These are phyloP conservation scores for Ceyx margarethae DNA, from an alignment of 2,113 vertebrate species.

Conservation along the genomic window DNA sequence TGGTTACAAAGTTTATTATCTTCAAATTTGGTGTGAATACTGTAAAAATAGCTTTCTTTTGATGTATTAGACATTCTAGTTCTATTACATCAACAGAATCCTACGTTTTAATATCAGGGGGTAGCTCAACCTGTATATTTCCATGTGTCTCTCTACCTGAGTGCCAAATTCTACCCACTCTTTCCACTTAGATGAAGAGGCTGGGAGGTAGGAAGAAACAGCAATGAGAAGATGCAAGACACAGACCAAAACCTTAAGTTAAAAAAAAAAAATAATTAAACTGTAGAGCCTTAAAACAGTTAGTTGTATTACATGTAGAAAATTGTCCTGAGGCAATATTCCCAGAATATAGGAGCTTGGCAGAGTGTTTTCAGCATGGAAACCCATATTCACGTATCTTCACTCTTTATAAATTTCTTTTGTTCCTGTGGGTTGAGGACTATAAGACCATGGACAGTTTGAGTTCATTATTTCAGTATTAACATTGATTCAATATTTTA, in stretches of 20 bases:
- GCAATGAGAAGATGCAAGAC: not conserved
- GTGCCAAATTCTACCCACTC: not conserved
- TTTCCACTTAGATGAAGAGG: not conserved
- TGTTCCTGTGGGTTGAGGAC: not conserved
- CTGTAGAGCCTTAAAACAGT: not conserved
- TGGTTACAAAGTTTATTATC: constrained; percentile 26
- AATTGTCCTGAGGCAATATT: not conserved
- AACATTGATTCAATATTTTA: not conserved
- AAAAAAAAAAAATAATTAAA: not conserved
- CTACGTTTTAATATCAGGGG: rapidly evolving
- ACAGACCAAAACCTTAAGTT: not conserved
- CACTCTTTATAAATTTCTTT: not conserved
- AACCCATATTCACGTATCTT: not conserved
- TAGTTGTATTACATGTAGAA: not conserved
- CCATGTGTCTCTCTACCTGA: not conserved
- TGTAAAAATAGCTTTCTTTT: constrained; percentile 10
- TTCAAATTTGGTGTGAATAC: constrained; percentile 9
- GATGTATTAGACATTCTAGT: not conserved
- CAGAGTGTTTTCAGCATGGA: not conserved
- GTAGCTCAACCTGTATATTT: not conserved
- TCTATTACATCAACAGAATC: not conserved
- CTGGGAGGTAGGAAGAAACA: not conserved
- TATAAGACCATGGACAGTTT: not conserved
- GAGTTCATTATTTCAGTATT: not conserved
- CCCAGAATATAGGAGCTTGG: not conserved